These are phyloP conservation scores for Caenorhabditis sp. DNA, from an alignment of 2,888 invertebrate species.

Conservation along the genomic window DNA sequence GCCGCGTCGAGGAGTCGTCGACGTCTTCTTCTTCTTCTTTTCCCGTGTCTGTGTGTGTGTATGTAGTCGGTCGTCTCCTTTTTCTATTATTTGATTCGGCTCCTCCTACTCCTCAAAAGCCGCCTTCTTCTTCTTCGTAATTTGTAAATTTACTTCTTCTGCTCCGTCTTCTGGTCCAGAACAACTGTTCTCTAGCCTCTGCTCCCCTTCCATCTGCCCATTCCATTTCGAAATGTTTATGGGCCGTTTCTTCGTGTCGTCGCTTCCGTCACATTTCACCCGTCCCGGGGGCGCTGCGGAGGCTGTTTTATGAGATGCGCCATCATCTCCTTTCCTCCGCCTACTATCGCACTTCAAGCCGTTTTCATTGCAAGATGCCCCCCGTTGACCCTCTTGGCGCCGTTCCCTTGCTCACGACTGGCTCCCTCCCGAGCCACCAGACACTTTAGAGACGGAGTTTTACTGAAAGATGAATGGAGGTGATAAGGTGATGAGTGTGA, in stretches of 20 bases:
- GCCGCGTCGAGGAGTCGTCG: slow-evolving; percentile 52
- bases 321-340: slow-evolving; percentile 5
- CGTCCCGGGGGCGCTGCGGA: slow-evolving; percentile 1
- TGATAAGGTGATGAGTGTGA: slow-evolving; percentile 41
- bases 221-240: slow-evolving; percentile 50
- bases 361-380: too few species aligned
- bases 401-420: background rate
- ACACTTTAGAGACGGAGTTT: background rate
- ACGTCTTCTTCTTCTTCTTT: slow-evolving; percentile 32
- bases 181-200: slow-evolving; percentile 28
- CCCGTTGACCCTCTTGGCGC: background rate
- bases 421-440: background rate
- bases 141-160: slow-evolving; percentile 31
- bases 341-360: too few species aligned
- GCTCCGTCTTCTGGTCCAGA: slow-evolving; percentile 10
- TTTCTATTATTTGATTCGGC: slow-evolving; percentile 51
- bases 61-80: slow-evolving; percentile 20
- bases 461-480: slow-evolving; percentile 30
- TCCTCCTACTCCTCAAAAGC: slow-evolving; percentile 21
- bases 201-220: slow-evolving; percentile 10
- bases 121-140: slow-evolving; percentile 13
- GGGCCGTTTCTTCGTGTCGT: slow-evolving; percentile 44
- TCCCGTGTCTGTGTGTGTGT: too few species aligned
- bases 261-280: slow-evolving; percentile 44
- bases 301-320: slow-evolving; percentile 41